Base-by-base conservation (phyloP, 2,888 invertebrate genomes). In the Lasioglossum marginatum region DNA sequence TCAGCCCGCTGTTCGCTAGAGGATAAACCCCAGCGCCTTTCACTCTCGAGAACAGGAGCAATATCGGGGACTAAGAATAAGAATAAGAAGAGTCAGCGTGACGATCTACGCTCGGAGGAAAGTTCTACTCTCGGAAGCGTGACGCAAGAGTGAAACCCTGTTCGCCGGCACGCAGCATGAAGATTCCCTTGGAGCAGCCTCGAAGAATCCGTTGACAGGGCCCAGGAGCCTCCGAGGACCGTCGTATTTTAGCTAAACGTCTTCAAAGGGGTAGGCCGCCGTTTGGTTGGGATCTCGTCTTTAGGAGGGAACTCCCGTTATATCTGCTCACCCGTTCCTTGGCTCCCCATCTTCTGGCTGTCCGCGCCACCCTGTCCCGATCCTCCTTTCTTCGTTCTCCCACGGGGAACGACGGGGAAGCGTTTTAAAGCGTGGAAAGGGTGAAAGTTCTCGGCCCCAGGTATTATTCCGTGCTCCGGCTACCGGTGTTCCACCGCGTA, bases 231-330 rank as follows among this genome's bases (percentile, higher is more conserved):
- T 87, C 86, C 89, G 90, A 91, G 89, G 89, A 91, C 87, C 88
- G 87, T 85, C 91, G 92, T 93, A 94, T 93, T 94, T 94, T 93
- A 94, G 94, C 92, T 92, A 93, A 94, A 94, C 92, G 93, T 93
- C 93, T 93, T 93, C 93, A 94, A 94, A 94, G 92, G 92, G 92
- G 92, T 91, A 90, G 90, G 82, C 74, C n/a, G 81, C 79, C 79
- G 89, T 88, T 88, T 82, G 80, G 86, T 89, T 89, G 91, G 88
- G 88, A 10, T 91, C 90, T 90, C 82, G 88, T 90, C 86, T 91
- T 86, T 77, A 85, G 66, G 82, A 87, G 85, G 37, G 76, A 83
- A 81, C 83, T 86, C 86, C 81, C 57, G 77, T 85, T 83, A 81
- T 73, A 66, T 88, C 84, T 72, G 34, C 73, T 68, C 87, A n/a